phyloP scores from a whole-genome alignment of 2,113 vertebrate genomes.

The Willisornis vidua region DNA sequence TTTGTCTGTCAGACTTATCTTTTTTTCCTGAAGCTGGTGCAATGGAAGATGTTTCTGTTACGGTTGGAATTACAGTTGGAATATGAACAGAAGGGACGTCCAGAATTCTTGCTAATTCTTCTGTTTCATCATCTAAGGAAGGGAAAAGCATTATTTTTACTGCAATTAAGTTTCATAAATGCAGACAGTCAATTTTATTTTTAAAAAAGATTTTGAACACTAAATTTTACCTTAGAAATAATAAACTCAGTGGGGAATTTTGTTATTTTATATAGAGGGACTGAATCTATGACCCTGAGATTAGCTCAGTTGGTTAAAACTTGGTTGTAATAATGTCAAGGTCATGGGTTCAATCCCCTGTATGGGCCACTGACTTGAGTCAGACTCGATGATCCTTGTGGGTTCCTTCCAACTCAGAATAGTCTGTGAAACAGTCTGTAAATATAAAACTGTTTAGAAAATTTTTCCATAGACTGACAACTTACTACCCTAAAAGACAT shows the following conservation, averaged over 20 bases:
- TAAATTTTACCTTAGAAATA: background rate
- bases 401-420: no score
- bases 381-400: no score
- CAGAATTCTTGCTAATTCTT: conserved; percentile 65
- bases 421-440: no score
- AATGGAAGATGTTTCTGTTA: background rate
- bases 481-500: background rate
- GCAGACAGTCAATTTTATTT: background rate
- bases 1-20: conserved; percentile 59
- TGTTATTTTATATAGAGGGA: background rate
- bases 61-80: background rate
- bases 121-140: conserved; percentile 59
- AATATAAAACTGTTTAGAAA: background rate
- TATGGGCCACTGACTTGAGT: no score
- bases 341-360: no score
- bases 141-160: background rate
- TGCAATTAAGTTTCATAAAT: background rate
- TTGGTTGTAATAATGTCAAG: no score
- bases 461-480: background rate
- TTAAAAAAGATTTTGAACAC: background rate
- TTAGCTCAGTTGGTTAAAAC: no score
- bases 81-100: conserved; percentile 65
- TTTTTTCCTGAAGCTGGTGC: conserved; percentile 31
- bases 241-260: background rate
- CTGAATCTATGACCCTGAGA: background rate